Base-by-base conservation (phyloP, 2,797 vertebrate genomes). In the Coreius guichenoti region DNA sequence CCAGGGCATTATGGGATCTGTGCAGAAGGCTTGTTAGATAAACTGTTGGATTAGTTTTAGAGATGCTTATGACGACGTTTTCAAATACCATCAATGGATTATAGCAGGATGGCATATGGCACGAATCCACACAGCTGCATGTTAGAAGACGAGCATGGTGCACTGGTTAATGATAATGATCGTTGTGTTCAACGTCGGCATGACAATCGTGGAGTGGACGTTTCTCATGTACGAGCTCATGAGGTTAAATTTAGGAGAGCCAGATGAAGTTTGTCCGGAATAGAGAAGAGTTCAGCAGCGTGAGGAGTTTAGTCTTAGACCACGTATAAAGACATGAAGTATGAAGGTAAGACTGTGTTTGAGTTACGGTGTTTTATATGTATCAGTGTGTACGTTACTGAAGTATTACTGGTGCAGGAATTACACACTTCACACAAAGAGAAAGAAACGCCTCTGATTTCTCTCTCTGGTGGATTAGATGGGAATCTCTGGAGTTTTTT, bases 141-240 rank as follows among this genome's bases (percentile, higher is more conserved):
- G 58, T 39, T 13, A 1, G 33, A 29, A 45, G 68, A 81, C 5
- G 63, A 90, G 49, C 69, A 95, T 94, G 94, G 5, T 95, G 67
- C 95, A 95, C 65, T 94, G 94, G 0, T 65, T 94, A n/a, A 89
- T 94, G 61, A 92, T 93, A 83, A 88, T 92, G 70, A 94, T 94
- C 39, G 58, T 95, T 16, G 26, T 93, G 7, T 79, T 87, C 0
- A 94, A 93, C 75, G 16, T 92, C 1, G 0, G 79, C 36, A 0
- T 95, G 36, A 89, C 89, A 5, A 21, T 93, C 14, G 75, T 94
- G 0, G 93, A 95, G 80, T 95, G 94, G 94, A 68, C 81, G 0
- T 95, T 93, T 81, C 82, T 96, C 5, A 0, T 87, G 29, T 4
- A 79, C 23, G 90, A 88, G 72, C 86, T 87, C 29, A 31, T 54